Evolutionary conservation across 2,797 vertebrate genomes (phyloP).

Genomic region (Urophycis tenuis): DNA sequence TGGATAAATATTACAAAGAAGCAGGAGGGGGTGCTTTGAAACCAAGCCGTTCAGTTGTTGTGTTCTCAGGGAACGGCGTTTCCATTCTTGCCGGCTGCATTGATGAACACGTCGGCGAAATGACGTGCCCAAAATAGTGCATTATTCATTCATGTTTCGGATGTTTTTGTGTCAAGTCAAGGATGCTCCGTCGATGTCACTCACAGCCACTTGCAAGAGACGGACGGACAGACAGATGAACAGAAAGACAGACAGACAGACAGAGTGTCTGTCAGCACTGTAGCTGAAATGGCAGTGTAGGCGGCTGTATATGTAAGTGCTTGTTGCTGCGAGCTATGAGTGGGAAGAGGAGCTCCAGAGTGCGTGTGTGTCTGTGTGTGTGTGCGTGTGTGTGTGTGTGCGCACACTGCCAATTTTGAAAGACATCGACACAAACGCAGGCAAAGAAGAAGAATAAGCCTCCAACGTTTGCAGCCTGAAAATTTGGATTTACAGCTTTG

Average conservation of each 20-base stretch:
- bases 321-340: constrained; percentile 12
- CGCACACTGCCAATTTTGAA: too few species aligned
- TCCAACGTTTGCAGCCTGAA: background rate
- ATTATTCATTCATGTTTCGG: background rate
- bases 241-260: background rate
- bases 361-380: background rate
- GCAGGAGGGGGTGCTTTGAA: background rate
- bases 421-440: too few species aligned
- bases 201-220: background rate
- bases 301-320: constrained; percentile 1
- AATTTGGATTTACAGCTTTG: too few species aligned
- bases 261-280: constrained; percentile 8
- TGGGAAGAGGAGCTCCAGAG: background rate
- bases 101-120: background rate
- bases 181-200: background rate
- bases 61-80: background rate
- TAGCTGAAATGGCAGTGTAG: background rate
- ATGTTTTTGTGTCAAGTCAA: constrained; percentile 1
- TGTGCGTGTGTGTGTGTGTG: background rate
- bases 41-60: background rate
- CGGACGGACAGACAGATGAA: background rate
- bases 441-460: too few species aligned
- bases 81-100: background rate
- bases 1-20: background rate
- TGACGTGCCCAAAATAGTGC: background rate